Evolutionary conservation across 2,888 invertebrate genomes (phyloP), one percentile per base, ranked within the genome.

Genomic region (Drosophila sordidula): DNA sequence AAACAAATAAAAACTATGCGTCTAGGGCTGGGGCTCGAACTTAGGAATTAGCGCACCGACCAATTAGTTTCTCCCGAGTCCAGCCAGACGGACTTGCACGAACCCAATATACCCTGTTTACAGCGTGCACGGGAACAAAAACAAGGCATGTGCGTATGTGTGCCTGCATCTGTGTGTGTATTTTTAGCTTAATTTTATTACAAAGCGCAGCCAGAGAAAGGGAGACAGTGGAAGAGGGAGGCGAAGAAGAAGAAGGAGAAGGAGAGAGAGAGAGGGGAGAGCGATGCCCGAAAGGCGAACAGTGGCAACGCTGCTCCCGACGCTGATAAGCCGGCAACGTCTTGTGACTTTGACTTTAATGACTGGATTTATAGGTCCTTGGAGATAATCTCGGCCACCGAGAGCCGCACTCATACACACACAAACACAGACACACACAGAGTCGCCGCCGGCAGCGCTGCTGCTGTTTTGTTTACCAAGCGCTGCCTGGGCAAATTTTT

Each of bases 331-430:
- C 68, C 70, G 63, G 76, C 78, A 81, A 78, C 89, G 90, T 90
- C 90, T 90, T 90, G 91, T 91, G 90, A 91, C 91, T 91, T 91
- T 91, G 90, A 91, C 91, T 91, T 91, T 91, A 91, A 91, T 91
- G 90, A 91, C 91, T 91, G 91, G 91, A 91, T 91, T 91, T 91
- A 91, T 91, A 91, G 90, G 91, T 91, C 91, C 91, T 91, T 91
- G 80, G 91, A 91, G 91, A 91, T 91, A 91, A 91, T 91, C 90
- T 90, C 64, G 84, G 81, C 71, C 75, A 78, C 45, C 69, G 50
- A 64, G 66, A 52, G 46, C 52, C 52, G 42, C 54, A 38, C 58
- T 51, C 51, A 69, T 36, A 38, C 50, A 56, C 63, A 63, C 42
- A 69, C 44, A 47, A 41, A 59, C 45, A 57, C 22, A 57, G n/a